Base-by-base conservation (phyloP, 2,113 vertebrate species). In the Lophochroa leadbeateri region DNA sequence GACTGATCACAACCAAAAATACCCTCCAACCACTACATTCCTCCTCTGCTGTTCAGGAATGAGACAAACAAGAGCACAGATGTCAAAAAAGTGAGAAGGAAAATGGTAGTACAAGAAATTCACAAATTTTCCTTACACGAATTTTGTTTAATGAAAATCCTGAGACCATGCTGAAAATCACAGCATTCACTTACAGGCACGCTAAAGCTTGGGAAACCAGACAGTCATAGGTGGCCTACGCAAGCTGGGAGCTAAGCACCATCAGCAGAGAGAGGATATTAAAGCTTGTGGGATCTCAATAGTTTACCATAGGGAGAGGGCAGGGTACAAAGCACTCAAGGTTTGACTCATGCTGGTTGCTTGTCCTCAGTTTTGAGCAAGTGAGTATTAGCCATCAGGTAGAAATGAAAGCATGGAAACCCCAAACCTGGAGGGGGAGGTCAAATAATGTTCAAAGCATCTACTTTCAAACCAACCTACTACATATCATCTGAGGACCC, bases 331-430 rank as follows among this genome's bases (percentile, higher is more conserved):
- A 79, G 46, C 33, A 12, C 31, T 41, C 24, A 0, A 2, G 31
- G 27, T 58, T 43, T 86, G 64, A 67, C 41, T 77, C 64, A 6
- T 43, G 41, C 31, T 49, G 17, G 29, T 75, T 39, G 4, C 39
- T 82, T 49, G 31, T 33, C 57, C 61, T 86, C 35, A 17, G 41
- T 43, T 60, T 55, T 65, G 71, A 68, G 63, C 31, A 60, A 78
- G 46, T 0, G 0, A 18, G 15, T 17, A 8, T 69, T 49, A 37
- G 29, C 58, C 60, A 9, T 27, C 1, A 1, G 16, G 74, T 7
- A 49, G 31, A 79, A 60, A 50, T 27, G 7, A 69, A 82, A 28
- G 14, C 33, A 50, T 0, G 1, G 74, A 61, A 89, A 29, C 17
- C 7, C 29, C 49, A 70, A 33, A 77, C 10, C 25, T 43, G 18